Base-by-base conservation (phyloP, 2,797 vertebrate species). In the Pygocentrus nattereri region DNA sequence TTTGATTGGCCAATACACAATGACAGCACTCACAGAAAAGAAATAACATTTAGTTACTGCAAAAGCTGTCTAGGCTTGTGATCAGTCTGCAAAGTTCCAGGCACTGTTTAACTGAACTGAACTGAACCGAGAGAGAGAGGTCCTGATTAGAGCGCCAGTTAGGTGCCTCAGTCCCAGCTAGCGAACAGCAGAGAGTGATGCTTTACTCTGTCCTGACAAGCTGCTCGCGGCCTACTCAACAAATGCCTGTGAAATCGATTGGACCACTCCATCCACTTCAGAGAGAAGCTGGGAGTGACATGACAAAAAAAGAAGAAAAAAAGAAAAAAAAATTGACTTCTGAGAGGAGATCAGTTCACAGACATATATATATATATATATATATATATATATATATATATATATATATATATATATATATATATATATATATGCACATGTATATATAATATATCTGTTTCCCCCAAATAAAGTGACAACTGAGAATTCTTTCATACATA, bases 141-240 rank as follows among this genome's bases (percentile, higher is more conserved):
- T 87, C 88, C 90, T 90, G 90, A 91, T 91, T 89, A 89, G 50
- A 87, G 88, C 91, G 90, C 92, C 90, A 88, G 88, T 89, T 88
- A 88, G 90, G 88, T 89, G 34, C 87, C 87, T 88, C 86, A 54
- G 50, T 54, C 50, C 86, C 91, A 90, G 85, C 88, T 86, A 90
- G 88, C 88, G 83, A 59, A 41, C 59, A 3, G 19, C 74, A 65
- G 68, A 65, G 41, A 44, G 15, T 16, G 70, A 49, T 19, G 61
- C 47, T 61, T 52, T 62, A 21, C 38, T 59, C 30, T 16, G 19
- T 47, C 54, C 50, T 56, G 74, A 77, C 61, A 23, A 50, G 56
- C 31, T 50, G 44, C 88, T 90, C 38, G 30, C 83, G 77, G 80
- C 86, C 84, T 85, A 90, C 85, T 38, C 81, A 74, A 54, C 86